Percentiles rank a stretch among this genome's conserved stretches.
phyloP scores from a whole-genome alignment of 1,140 invertebrate genomes.

The Sitodiplosis mosellana region DNA sequence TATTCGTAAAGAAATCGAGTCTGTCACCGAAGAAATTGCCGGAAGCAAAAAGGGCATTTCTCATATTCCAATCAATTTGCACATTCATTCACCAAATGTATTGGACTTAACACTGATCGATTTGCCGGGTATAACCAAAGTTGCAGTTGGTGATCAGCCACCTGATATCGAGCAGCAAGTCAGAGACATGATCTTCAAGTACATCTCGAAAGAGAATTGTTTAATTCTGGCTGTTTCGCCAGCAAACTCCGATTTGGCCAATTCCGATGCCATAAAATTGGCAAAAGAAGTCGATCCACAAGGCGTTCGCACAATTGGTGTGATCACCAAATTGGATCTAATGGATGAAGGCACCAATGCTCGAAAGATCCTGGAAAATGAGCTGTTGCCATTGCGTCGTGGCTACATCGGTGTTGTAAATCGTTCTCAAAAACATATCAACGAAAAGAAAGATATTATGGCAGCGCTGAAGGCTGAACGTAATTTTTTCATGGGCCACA shows the following conservation, averaged over 20 bases:
- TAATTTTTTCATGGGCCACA: slow-evolving; percentile 76
- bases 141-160: slow-evolving; percentile 78
- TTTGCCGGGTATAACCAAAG: slow-evolving; percentile 94
- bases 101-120: slow-evolving; percentile 96
- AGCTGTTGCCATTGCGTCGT: slow-evolving; percentile 94
- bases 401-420: slow-evolving; percentile 98
- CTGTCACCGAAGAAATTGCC: slow-evolving; percentile 82
- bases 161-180: slow-evolving; percentile 81
- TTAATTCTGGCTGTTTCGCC: slow-evolving; percentile 85
- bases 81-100: slow-evolving; percentile 83
- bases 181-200: slow-evolving; percentile 56
- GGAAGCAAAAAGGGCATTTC: slow-evolving; percentile 48
- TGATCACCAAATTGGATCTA: slow-evolving; percentile 95
- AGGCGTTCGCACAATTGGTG: slow-evolving; percentile 85
- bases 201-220: slow-evolving; percentile 78
- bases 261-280: slow-evolving; percentile 87
- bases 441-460: slow-evolving; percentile 69
- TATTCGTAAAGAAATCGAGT: slow-evolving; percentile 81
- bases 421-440: slow-evolving; percentile 93
- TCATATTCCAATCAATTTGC: slow-evolving; percentile 69
- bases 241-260: slow-evolving; percentile 94
- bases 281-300: slow-evolving; percentile 90
- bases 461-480: slow-evolving; percentile 90
- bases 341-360: slow-evolving; percentile 99
- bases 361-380: slow-evolving; percentile 91